Base-by-base conservation (phyloP, 1,140 invertebrate genomes). In the Drosophila persimilis region DNA sequence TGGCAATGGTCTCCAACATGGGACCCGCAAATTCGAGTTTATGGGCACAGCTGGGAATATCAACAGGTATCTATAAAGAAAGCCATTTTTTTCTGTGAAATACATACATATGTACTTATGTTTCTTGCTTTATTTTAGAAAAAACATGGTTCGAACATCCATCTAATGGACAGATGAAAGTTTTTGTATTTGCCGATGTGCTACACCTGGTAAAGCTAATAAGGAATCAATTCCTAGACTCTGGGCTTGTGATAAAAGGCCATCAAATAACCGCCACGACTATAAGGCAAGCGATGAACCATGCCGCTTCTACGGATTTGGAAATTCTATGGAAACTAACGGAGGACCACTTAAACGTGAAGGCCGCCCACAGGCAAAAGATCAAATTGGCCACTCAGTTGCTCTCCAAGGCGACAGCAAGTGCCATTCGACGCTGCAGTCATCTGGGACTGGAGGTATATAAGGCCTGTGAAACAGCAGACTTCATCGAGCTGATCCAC, bases 81-180 rank as follows among this genome's bases (percentile, higher is more conserved):
- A 26, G 0, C n/a, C n/a, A n/a, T n/a, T n/a, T n/a, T n/a, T n/a
- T n/a, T n/a, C n/a, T n/a, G n/a, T n/a, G n/a, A n/a, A n/a, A n/a
- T n/a, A n/a, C n/a, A n/a, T n/a, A n/a, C n/a, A n/a, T n/a, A n/a
- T n/a, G n/a, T n/a, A n/a, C n/a, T n/a, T n/a, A n/a, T n/a, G n/a
- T n/a, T n/a, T n/a, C n/a, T n/a, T n/a, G n/a, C n/a, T n/a, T 31
- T 44, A 3, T 61, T 44, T 52, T 15, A 52, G 48, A 35, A 0
- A 61, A 52, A 44, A 24, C 48, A 3, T 61, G 58, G 58, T 61
- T 61, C 20, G 35, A 44, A 7, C 58, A 61, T 45, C 58, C 58
- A 29, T 6, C 47, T 4, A 11, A 61, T 51, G 1, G 13, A n/a
- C 1, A 39, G 4, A 24, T 61, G 15, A 61, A 15, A 48, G n/a